A percentile compares a stretch with the other conserved stretches of the same genome.
Conservation (phyloP, 2,113 vertebrate species). For the Hyla sarda region DNA sequence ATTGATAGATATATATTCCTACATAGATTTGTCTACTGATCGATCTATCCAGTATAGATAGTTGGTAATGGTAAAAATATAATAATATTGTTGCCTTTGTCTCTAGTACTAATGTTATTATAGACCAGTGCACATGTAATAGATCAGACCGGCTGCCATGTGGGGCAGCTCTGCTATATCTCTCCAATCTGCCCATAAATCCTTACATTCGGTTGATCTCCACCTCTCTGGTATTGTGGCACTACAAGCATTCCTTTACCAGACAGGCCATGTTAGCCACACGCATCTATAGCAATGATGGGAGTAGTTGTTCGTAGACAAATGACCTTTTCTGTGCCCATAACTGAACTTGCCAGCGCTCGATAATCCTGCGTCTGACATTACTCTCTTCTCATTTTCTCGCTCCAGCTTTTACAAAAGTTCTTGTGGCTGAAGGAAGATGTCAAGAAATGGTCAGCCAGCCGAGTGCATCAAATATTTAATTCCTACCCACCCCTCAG, state of each 20-base stretch:
- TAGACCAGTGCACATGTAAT: no score
- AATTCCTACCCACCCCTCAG: constrained; percentile 44
- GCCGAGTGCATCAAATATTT: constrained; percentile 52
- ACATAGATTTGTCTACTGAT: no score
- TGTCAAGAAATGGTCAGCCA: constrained; percentile 56
- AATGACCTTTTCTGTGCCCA: background rate
- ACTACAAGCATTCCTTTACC: background rate
- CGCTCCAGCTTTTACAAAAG: constrained; percentile 12
- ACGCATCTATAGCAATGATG: background rate
- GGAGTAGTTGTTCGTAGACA: background rate
- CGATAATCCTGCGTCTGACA: background rate
- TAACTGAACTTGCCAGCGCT: background rate
- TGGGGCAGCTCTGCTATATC: no score
- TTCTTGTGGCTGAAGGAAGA: constrained; percentile 48
- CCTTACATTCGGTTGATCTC: no score
- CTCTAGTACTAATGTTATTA: no score
- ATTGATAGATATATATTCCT: no score
- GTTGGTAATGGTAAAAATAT: no score
- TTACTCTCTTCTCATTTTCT: constrained; percentile 20
- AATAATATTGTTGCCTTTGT: no score
- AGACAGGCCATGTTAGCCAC: no score
- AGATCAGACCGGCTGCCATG: no score
- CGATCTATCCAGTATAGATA: no score
- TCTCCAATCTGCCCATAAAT: no score
- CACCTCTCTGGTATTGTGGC: background rate